Evolutionary conservation across 2,797 vertebrate species (phyloP).

Genomic region (Leptatherina wallacei): DNA sequence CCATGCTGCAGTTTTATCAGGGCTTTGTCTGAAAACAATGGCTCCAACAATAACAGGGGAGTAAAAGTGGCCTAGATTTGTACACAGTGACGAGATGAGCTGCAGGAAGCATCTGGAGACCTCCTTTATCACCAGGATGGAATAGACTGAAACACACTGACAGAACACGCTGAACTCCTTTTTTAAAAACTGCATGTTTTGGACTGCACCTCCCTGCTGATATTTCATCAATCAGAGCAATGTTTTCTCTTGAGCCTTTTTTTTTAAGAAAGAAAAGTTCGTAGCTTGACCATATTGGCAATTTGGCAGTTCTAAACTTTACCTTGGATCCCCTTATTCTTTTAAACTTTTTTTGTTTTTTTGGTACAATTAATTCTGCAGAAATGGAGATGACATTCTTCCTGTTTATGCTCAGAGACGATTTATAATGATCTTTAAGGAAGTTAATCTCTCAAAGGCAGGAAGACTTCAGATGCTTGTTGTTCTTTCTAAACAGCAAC

Average conservation of each 20-base stretch:
- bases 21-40: constrained; percentile 64
- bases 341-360: constrained; percentile 8
- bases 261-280: not conserved
- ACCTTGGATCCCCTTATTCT: not conserved
- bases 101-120: constrained; percentile 80
- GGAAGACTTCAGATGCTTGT: constrained; percentile 66
- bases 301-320: constrained; percentile 3
- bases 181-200: constrained; percentile 29
- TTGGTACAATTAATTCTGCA: constrained; percentile 11
- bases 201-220: constrained; percentile 29
- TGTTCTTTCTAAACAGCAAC: constrained; percentile 50
- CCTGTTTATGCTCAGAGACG: constrained; percentile 69
- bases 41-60: constrained; percentile 57
- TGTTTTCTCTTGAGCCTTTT: constrained; percentile 14
- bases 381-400: constrained; percentile 55
- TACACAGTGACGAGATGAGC: constrained; percentile 58
- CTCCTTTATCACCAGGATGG: constrained; percentile 68
- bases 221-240: constrained; percentile 28
- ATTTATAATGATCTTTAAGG: constrained; percentile 48
- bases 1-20: constrained; percentile 45
- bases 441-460: constrained; percentile 51
- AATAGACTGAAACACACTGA: constrained; percentile 44
- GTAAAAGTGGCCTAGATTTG: constrained; percentile 47
- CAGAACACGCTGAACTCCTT: constrained; percentile 21
- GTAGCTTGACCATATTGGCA: not conserved